Base-by-base conservation (phyloP, 2,113 vertebrate genomes). In the Acanthisitta chloris region DNA sequence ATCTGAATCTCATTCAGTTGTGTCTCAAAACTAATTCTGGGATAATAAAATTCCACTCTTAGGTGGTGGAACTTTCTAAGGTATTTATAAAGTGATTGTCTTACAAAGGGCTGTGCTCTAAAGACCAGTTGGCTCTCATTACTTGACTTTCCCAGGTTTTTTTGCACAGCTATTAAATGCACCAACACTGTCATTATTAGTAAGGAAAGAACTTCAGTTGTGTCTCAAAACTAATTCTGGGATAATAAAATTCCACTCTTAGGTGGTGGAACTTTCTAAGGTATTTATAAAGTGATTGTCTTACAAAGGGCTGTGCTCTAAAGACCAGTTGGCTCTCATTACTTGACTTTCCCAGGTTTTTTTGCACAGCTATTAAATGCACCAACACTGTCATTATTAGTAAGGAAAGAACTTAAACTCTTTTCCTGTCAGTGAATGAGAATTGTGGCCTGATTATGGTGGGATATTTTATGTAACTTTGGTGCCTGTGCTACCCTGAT, bases 401-500 rank as follows among this genome's bases (percentile, higher is more conserved):
- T 57, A 43, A 82, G 34, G 34, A 88, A 40, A 26, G 58, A 94
- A 73, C 81, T 96, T 79, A 90, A 94, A 77, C 48, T 40, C 11
- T 91, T 95, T 88, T 88, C 40, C 43, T 92, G 52, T 84, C 38
- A 52, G 29, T 74, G 46, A 84, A 65, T 61, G 57, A 81, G 66
- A 89, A 58, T 61, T 88, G 73, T 90, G 83, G 25, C 40, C 77
- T 82, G 5, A 78, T 94, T 77, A n/a, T 51, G 19, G 40, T 89
- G 19, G 65, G 61, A 29, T 95, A 46, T 58, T 95, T 97, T 94
- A 72, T 92, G 61, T 94, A 95, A 93, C 93, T 97, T 85, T 93
- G 88, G 89, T 95, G 95, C 69, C 81, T 96, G 58, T 87, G 77
- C 70, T 96, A 61, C 82, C 88, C 94, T 96, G 94, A 94, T 96